Conservation (phyloP, 2,113 vertebrate genomes). For the Ariopsis seemanni region DNA sequence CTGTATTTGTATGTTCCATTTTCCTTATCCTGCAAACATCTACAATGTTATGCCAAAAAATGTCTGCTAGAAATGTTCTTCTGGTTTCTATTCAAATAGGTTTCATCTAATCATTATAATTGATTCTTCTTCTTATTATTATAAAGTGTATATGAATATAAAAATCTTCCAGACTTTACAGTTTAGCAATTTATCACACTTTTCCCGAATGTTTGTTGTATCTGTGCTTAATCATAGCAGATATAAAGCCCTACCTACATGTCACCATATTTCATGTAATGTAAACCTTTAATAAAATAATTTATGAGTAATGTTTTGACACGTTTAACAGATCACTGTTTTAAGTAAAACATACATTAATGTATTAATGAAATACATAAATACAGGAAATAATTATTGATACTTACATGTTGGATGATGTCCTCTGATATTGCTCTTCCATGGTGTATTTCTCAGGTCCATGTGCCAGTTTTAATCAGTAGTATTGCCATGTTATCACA, state of each 20-base stretch:
- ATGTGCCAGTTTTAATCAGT: neutral
- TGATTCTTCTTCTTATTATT: neutral
- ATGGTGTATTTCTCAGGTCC: slow-evolving; percentile 35
- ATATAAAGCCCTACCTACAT: neutral
- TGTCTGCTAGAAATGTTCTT: neutral
- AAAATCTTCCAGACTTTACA: neutral
- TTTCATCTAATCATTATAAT: slow-evolving; percentile 1
- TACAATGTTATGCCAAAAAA: neutral
- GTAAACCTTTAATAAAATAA: neutral
- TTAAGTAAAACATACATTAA: neutral
- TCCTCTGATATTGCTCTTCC: slow-evolving; percentile 10
- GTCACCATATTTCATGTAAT: neutral
- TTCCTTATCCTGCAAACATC: neutral
- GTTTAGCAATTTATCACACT: neutral
- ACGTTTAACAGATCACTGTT: neutral
- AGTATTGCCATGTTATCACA: neutral
- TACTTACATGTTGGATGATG: slow-evolving; percentile 34
- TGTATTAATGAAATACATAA: neutral
- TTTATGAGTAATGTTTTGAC: neutral
- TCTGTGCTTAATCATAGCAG: neutral
- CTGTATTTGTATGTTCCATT: neutral
- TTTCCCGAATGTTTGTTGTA: neutral
- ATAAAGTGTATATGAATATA: neutral
- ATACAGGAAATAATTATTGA: neutral
- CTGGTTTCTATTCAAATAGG: neutral